Evolutionary conservation across 2,113 vertebrate species (phyloP).

Genomic region (Paradisaea rubra): DNA sequence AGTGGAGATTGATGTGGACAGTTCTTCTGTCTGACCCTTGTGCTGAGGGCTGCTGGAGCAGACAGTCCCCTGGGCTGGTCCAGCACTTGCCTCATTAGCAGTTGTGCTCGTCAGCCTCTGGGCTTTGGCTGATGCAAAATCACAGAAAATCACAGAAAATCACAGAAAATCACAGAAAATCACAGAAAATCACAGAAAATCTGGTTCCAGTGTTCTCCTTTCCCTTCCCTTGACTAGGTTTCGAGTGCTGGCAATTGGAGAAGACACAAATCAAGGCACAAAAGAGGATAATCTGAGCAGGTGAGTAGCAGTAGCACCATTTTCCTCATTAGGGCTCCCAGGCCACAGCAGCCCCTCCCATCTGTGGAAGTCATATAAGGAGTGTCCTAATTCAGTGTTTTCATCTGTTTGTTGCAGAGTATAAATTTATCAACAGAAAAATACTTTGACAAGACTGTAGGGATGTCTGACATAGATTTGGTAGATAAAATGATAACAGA

Average conservation of each 20-base stretch:
- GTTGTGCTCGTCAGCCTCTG: neutral
- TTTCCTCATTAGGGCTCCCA: neutral
- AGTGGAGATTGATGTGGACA: neutral
- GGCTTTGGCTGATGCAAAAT: neutral
- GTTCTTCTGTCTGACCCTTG: neutral
- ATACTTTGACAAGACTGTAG: neutral
- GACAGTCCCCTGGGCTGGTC: neutral
- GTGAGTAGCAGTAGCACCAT: neutral
- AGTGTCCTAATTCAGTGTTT: neutral
- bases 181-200: neutral
- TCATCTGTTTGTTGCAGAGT: neutral
- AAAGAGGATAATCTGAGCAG: conserved; percentile 69
- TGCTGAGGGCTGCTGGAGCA: neutral
- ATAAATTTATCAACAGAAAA: neutral
- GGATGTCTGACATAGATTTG: neutral
- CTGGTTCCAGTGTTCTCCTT: neutral
- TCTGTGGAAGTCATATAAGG: neutral
- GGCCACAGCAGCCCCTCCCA: neutral
- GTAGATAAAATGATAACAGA: neutral
- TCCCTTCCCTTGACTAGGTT: conserved; percentile 70
- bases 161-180: neutral
- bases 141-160: neutral
- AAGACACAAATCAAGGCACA: conserved; percentile 44
- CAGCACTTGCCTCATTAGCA: neutral
- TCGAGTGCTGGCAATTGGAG: conserved; percentile 81